These are phyloP conservation scores for Coracopsis vasa DNA, from an alignment of 2,113 vertebrate genomes.

Conservation along the genomic window DNA sequence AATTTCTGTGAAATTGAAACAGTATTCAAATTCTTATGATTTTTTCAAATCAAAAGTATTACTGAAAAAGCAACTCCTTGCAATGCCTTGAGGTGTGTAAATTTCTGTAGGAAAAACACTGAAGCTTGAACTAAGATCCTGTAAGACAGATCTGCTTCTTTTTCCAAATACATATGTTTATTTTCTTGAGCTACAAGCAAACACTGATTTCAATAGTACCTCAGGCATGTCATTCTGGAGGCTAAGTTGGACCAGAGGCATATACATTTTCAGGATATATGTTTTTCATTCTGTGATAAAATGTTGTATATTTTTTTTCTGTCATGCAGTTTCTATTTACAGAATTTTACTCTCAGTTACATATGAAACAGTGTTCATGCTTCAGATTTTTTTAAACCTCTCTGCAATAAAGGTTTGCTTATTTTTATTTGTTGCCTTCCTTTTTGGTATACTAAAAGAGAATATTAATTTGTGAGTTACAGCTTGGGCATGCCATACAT, in stretches of 20 bases:
- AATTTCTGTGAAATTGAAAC: not conserved
- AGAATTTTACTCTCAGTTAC: not conserved
- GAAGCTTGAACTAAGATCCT: not conserved
- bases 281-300: not conserved
- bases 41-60: not conserved
- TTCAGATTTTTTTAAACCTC: not conserved
- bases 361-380: not conserved
- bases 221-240: not conserved
- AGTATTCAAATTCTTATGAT: not conserved
- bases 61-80: not conserved
- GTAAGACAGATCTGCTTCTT: constrained; percentile 7
- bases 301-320: not conserved
- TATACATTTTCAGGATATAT: not conserved
- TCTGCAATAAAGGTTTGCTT: not conserved
- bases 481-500: not conserved
- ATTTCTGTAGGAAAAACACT: not conserved
- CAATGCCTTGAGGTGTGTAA: not conserved
- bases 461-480: not conserved
- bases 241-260: constrained; percentile 8
- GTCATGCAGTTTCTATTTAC: not conserved
- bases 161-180: constrained; percentile 19
- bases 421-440: not conserved
- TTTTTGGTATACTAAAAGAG: not conserved
- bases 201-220: not conserved
- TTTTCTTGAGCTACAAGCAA: constrained; percentile 31